Evolutionary conservation across 2,113 vertebrate genomes (phyloP).

Genomic region (Hoplias malabaricus): DNA sequence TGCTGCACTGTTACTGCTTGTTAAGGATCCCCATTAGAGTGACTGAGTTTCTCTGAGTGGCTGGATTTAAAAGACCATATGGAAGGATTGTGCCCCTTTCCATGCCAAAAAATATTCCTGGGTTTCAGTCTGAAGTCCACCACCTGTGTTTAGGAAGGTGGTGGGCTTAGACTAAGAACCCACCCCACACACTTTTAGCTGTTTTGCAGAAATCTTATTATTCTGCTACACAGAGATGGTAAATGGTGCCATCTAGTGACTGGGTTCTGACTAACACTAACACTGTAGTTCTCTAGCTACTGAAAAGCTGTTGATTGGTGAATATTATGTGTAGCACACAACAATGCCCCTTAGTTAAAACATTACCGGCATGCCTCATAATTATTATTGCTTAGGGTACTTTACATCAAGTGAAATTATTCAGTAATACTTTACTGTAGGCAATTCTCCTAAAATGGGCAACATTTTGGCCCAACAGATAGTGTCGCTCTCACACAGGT

Average conservation of each 20-base stretch:
- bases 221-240: constrained; percentile 8
- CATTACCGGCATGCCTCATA: too few relatives aligned
- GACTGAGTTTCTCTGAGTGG: constrained; percentile 29
- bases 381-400: too few relatives aligned
- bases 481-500: too few relatives aligned
- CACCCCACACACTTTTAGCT: not conserved
- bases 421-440: too few relatives aligned
- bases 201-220: not conserved
- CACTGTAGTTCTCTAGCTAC: not conserved
- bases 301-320: not conserved
- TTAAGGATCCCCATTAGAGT: not conserved
- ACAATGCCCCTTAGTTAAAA: not conserved
- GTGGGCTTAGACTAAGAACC: not conserved
- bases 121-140: constrained; percentile 2
- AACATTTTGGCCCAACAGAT: too few relatives aligned
- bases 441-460: too few relatives aligned
- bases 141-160: constrained; percentile 19
- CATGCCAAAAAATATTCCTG: not conserved
- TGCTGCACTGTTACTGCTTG: not conserved
- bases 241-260: constrained; percentile 61
- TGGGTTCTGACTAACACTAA: not conserved
- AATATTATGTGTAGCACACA: not conserved
- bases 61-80: constrained; percentile 45
- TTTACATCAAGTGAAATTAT: too few relatives aligned
- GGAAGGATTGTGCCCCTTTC: constrained; percentile 21